Base-by-base conservation (phyloP, 2,113 vertebrate genomes). In the Notarius lentiginosus region DNA sequence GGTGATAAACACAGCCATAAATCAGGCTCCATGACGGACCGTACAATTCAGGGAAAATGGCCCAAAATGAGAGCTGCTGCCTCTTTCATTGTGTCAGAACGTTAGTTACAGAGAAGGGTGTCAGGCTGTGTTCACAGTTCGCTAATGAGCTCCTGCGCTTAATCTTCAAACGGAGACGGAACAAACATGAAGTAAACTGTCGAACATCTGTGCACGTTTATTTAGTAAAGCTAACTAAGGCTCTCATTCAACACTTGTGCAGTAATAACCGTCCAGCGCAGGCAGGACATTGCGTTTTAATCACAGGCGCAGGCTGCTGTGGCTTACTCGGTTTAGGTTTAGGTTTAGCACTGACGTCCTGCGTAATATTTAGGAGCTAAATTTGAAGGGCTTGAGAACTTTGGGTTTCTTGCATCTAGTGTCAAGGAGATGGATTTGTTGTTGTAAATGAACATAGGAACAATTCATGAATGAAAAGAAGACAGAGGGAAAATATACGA, bases 1-100 rank as follows among this genome's bases (percentile, higher is more conserved):
- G 91, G 90, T 94, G 93, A 94, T 95, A 93, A 94, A 94, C 92
- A 92, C 88, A 93, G 90, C 92, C 91, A 95, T 95, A 92, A 93
- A 95, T 95, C 95, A 94, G 91, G 91, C 73, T 79, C 58, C 55
- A 86, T 94, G 93, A 94, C 93, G 91, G 92, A 88, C 92, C 90
- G 93, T 92, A 91, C 93, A 94, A 93, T 93, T 94, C 91, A 91
- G 89, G 89, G 92, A 87, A 92, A 89, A 93, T 87, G 79, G 80
- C 89, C 90, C 92, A 92, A 94, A 93, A 94, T 92, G 91, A 92
- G 84, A 91, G 91, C 90, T 79, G 90, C 92, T 88, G 90, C 91
- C 92, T 94, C 92, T 94, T 88, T 94, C 92, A 95, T 94, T 94
- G 91, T 91, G 93, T 91, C 79, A 60, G 75, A 14, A 22, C 24